Percentiles rank a stretch among this genome's conserved stretches.
Evolutionary conservation across 1,140 invertebrate genomes (phyloP).

Genomic region (Orussus abietinus): DNA sequence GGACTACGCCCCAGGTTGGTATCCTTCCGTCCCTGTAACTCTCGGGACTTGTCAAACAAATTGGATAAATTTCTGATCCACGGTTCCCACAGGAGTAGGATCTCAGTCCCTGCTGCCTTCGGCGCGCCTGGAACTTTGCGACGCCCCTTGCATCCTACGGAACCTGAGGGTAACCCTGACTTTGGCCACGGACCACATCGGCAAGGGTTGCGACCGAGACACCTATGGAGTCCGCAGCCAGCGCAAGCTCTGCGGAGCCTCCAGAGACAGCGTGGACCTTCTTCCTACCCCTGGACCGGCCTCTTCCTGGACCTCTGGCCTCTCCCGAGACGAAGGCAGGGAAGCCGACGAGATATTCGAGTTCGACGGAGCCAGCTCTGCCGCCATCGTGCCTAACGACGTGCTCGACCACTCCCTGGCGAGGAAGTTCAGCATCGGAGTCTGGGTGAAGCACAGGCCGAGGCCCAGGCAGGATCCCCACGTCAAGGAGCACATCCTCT

Average conservation of each 20-base stretch:
- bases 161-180: constrained; percentile 64
- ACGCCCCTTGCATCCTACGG: constrained; percentile 69
- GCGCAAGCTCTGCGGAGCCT: constrained; percentile 81
- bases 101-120: constrained; percentile 77
- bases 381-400: constrained; percentile 76
- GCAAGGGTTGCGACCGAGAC: constrained; percentile 87
- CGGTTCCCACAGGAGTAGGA: constrained; percentile 72
- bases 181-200: constrained; percentile 78
- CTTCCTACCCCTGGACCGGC: constrained; percentile 78
- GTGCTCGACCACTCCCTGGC: constrained; percentile 72
- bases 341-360: constrained; percentile 90
- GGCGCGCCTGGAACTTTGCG: constrained; percentile 83
- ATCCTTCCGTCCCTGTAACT: too few species aligned
- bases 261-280: constrained; percentile 67
- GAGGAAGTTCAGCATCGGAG: constrained; percentile 82
- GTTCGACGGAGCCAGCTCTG: constrained; percentile 84
- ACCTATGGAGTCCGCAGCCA: constrained; percentile 86
- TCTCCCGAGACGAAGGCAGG: constrained; percentile 86
- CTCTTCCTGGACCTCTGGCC: constrained; percentile 79
- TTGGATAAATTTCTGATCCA: too few species aligned
- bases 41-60: too few species aligned
- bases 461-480: constrained; percentile 74
- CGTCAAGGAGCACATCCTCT: constrained; percentile 91
- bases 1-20: constrained; percentile 90
- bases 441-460: constrained; percentile 87